A percentile compares a stretch with the other conserved stretches of the same genome.
These are phyloP conservation scores for Hyles euphorbiae DNA, from an alignment of 1,140 invertebrate species.

Conservation along the genomic window DNA sequence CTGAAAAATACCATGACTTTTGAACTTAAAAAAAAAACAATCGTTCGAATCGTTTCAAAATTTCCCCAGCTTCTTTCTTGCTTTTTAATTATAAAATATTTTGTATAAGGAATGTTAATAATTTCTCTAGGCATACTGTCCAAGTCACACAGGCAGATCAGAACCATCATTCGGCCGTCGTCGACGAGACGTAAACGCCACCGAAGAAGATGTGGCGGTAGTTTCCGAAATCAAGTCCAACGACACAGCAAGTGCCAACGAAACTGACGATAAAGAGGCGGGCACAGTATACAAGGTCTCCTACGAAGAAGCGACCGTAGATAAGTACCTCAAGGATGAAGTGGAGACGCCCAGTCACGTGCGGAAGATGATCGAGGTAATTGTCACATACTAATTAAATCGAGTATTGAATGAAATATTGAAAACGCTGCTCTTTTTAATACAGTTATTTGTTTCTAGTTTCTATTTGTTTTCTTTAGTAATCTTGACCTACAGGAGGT, in stretches of 20 bases:
- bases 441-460: too few relatives aligned
- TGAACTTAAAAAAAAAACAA: too few relatives aligned
- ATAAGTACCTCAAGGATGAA: slow-evolving; percentile 73
- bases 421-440: too few relatives aligned
- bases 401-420: too few relatives aligned
- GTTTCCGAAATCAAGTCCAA: slow-evolving; percentile 27
- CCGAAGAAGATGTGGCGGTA: slow-evolving; percentile 25
- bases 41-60: too few relatives aligned
- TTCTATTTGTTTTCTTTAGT: too few relatives aligned
- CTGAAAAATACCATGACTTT: too few relatives aligned
- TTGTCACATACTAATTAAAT: neutral
- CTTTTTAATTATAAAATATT: neutral
- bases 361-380: slow-evolving; percentile 90
- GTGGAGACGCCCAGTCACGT: slow-evolving; percentile 83
- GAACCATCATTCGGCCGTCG: slow-evolving; percentile 88
- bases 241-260: slow-evolving; percentile 41
- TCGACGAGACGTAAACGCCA: slow-evolving; percentile 78
- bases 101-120: neutral
- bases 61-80: too few relatives aligned
- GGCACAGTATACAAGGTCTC: slow-evolving; percentile 54
- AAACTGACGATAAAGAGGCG: slow-evolving; percentile 36
- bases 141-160: slow-evolving; percentile 81
- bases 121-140: slow-evolving; percentile 82
- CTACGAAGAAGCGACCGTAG: slow-evolving; percentile 58
- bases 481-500: too few relatives aligned